Conservation (phyloP, 2,797 vertebrate genomes). For the Ficedula albicollis region DNA sequence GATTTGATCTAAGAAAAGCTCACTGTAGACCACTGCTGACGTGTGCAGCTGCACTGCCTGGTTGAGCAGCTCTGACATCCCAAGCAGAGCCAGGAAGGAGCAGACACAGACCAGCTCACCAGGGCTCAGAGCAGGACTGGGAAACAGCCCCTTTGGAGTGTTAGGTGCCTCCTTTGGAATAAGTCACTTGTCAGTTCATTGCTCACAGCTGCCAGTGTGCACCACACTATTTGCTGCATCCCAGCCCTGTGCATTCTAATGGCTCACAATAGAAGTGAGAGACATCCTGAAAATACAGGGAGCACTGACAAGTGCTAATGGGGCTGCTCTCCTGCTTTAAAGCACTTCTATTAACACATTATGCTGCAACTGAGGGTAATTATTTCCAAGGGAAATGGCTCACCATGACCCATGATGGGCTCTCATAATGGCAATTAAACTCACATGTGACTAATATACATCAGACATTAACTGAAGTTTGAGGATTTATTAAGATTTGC, state of each 20-base stretch:
- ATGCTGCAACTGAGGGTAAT: constrained; percentile 57
- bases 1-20: neutral
- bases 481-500: constrained; percentile 43
- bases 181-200: neutral
- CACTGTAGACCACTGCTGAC: rapidly evolving
- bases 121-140: neutral
- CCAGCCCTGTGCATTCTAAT: neutral
- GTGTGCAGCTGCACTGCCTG: neutral
- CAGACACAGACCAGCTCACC: neutral
- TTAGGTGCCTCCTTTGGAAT: neutral
- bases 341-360: constrained; percentile 61
- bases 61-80: neutral
- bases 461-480: constrained; percentile 37
- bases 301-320: constrained; percentile 48
- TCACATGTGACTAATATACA: constrained; percentile 37
- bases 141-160: neutral
- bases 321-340: constrained; percentile 34
- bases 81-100: neutral
- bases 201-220: neutral
- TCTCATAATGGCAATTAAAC: constrained; percentile 52
- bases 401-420: constrained; percentile 20
- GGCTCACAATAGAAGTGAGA: neutral
- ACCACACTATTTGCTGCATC: constrained; percentile 11
- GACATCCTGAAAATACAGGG: constrained; percentile 14
- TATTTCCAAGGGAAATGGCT: constrained; percentile 59